phyloP scores from a whole-genome alignment of 2,888 invertebrate species.

The Pimpla rufipes region DNA sequence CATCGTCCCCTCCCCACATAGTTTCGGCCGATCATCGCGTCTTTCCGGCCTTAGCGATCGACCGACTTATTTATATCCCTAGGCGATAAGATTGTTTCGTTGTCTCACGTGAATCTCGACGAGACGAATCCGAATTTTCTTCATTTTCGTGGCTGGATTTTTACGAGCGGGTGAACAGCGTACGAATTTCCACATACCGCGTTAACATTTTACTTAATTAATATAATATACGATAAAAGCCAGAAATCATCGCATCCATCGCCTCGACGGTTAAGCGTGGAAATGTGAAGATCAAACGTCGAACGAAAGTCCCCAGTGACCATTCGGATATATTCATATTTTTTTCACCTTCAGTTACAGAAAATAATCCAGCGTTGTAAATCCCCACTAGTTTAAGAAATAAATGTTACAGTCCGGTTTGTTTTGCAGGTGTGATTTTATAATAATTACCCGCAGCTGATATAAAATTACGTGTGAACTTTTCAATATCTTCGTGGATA shows the following conservation, averaged over 20 bases:
- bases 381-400: no score
- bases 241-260: conserved; percentile 1
- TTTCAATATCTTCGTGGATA: no score
- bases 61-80: conserved; percentile 18
- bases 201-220: not conserved
- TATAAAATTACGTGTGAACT: no score
- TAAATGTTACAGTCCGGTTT: no score
- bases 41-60: not conserved
- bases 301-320: not conserved
- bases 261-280: not conserved
- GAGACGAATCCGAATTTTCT: not conserved
- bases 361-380: no score
- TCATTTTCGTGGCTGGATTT: not conserved
- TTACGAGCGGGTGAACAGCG: not conserved
- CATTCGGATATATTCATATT: not conserved
- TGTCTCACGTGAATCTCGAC: conserved; percentile 2
- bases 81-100: conserved; percentile 22
- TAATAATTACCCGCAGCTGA: no score
- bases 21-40: conserved; percentile 29
- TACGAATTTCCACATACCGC: not conserved
- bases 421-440: no score
- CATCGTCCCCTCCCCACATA: conserved; percentile 7
- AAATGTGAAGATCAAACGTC: not conserved
- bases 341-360: not conserved
- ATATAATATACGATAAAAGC: not conserved